These are phyloP conservation scores for Papilio polyxenes DNA, from an alignment of 1,140 invertebrate species.

Conservation along the genomic window DNA sequence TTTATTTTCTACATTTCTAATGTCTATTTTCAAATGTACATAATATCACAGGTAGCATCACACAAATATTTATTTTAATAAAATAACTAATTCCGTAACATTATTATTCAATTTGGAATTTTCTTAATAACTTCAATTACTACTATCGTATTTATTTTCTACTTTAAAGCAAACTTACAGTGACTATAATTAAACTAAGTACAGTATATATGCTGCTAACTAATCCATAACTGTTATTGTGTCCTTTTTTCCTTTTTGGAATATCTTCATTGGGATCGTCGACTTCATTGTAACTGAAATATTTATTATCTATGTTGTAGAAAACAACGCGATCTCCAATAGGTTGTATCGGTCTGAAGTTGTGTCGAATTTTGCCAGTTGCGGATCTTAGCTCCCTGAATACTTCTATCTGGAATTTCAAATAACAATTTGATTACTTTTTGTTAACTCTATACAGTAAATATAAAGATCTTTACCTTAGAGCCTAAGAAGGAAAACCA, in stretches of 20 bases:
- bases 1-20: not conserved
- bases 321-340: conserved; percentile 84
- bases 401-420: conserved; percentile 84
- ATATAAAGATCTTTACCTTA: too few species aligned
- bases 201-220: not conserved
- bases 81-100: not conserved
- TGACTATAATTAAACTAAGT: conserved; percentile 21
- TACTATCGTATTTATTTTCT: not conserved
- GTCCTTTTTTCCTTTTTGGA: conserved; percentile 52
- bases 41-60: conserved; percentile 52
- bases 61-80: not conserved
- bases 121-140: not conserved
- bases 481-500: not conserved
- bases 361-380: conserved; percentile 86
- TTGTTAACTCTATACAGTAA: not conserved
- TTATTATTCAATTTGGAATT: not conserved
- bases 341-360: conserved; percentile 89
- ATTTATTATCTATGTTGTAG: conserved; percentile 79
- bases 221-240: conserved; percentile 41
- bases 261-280: conserved; percentile 59
- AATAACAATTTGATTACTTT: conserved; percentile 9
- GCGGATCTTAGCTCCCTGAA: conserved; percentile 87
- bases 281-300: conserved; percentile 73
- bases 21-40: conserved; percentile 1
- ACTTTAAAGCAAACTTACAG: not conserved